Evolutionary conservation across 1,140 invertebrate species (phyloP).

Genomic region (Diprion similis): DNA sequence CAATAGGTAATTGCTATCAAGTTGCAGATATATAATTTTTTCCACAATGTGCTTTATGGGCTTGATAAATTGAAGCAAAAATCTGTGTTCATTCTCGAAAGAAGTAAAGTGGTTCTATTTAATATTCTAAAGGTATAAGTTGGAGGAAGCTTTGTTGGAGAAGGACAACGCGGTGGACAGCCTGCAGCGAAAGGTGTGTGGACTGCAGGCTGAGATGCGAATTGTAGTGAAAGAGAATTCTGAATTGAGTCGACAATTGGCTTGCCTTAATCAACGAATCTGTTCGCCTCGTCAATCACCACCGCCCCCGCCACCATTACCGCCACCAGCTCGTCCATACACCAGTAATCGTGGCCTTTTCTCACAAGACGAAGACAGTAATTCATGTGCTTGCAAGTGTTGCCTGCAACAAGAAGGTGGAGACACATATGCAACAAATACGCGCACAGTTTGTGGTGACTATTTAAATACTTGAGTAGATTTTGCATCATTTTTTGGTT

Average conservation of each 20-base stretch:
- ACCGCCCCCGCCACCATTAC: slow-evolving; percentile 17
- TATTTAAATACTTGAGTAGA: not conserved
- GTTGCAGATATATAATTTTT: not conserved
- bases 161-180: slow-evolving; percentile 59
- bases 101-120: no score
- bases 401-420: slow-evolving; percentile 20
- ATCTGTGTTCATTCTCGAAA: no score
- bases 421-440: slow-evolving; percentile 3
- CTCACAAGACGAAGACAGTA: slow-evolving; percentile 12
- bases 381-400: slow-evolving; percentile 21
- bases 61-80: no score
- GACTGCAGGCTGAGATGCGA: slow-evolving; percentile 58
- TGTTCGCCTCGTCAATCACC: slow-evolving; percentile 26
- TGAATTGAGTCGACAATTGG: slow-evolving; percentile 41
- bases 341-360: slow-evolving; percentile 9
- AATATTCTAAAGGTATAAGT: slow-evolving; percentile 57
- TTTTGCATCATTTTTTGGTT: slow-evolving; percentile 1
- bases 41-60: not conserved
- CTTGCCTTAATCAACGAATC: slow-evolving; percentile 36
- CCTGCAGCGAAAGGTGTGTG: slow-evolving; percentile 58
- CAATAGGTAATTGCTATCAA: not conserved
- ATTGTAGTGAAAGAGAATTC: slow-evolving; percentile 50
- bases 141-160: slow-evolving; percentile 59
- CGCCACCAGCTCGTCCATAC: slow-evolving; percentile 18
- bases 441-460: slow-evolving; percentile 22